A percentile compares a stretch with the other conserved stretches of the same genome.
These are phyloP conservation scores for Gallinago media DNA, from an alignment of 2,113 vertebrate species.

Conservation along the genomic window DNA sequence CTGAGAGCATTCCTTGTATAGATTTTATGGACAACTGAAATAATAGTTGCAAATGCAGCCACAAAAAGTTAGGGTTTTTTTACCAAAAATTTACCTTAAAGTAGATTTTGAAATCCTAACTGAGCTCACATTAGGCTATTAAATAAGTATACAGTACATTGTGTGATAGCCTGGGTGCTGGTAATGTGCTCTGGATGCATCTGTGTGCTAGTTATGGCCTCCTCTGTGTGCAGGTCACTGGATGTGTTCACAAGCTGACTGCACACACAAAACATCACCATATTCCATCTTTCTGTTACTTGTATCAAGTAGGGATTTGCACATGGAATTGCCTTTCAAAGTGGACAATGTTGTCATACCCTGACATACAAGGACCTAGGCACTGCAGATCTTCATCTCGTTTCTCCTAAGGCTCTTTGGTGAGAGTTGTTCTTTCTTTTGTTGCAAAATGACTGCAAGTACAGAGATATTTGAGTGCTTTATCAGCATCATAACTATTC, in stretches of 20 bases:
- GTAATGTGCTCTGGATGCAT: neutral
- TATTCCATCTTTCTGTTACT: neutral
- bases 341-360: neutral
- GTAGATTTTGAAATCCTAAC: neutral
- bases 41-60: neutral
- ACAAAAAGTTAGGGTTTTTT: neutral
- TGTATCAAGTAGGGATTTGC: neutral
- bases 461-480: conserved; percentile 42
- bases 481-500: conserved; percentile 59
- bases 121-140: neutral
- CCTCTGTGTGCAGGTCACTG: neutral
- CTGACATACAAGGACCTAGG: neutral
- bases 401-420: neutral
- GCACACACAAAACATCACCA: neutral
- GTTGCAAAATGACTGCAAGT: neutral
- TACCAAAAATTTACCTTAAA: neutral
- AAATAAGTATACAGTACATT: neutral
- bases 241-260: neutral
- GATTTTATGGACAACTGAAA: neutral
- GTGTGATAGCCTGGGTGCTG: neutral
- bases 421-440: conserved; percentile 34
- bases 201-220: neutral
- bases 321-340: neutral
- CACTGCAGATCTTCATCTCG: neutral
- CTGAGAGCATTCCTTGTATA: neutral